Percentiles rank a stretch among this genome's conserved stretches.
phyloP scores from a whole-genome alignment of 2,797 vertebrate species.

The Phaenicophaeus curvirostris region DNA sequence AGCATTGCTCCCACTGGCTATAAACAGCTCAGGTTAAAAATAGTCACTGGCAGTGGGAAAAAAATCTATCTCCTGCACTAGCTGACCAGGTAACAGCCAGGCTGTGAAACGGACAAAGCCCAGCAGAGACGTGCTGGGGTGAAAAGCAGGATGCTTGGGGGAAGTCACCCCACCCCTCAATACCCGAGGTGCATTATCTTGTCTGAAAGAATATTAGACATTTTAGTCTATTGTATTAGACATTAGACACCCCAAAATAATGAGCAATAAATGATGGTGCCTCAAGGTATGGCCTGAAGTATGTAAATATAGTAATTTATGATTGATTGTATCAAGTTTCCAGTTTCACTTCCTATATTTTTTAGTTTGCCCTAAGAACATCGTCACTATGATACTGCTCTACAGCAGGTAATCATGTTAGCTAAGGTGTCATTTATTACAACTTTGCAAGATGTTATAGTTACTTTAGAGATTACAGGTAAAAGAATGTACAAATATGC shows the following conservation, averaged over 20 bases:
- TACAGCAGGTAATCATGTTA: not conserved
- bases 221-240: not conserved
- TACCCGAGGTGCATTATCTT: not conserved
- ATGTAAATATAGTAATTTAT: not conserved
- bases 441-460: not conserved
- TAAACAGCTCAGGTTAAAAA: not conserved
- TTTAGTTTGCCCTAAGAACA: not conserved
- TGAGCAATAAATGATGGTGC: not conserved
- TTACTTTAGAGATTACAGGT: not conserved
- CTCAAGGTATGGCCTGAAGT: not conserved
- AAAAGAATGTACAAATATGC: not conserved
- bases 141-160: not conserved
- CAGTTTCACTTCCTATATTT: not conserved
- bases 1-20: rapidly evolving
- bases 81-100: not conserved
- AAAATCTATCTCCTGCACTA: not conserved
- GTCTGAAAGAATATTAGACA: not conserved
- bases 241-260: not conserved
- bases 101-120: not conserved
- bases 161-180: not conserved
- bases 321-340: not conserved
- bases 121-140: not conserved
- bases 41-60: not conserved
- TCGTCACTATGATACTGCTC: not conserved
- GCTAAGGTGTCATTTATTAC: not conserved